These are phyloP conservation scores for Episyrphus balteatus DNA, from an alignment of 1,140 invertebrate genomes.

Conservation along the genomic window DNA sequence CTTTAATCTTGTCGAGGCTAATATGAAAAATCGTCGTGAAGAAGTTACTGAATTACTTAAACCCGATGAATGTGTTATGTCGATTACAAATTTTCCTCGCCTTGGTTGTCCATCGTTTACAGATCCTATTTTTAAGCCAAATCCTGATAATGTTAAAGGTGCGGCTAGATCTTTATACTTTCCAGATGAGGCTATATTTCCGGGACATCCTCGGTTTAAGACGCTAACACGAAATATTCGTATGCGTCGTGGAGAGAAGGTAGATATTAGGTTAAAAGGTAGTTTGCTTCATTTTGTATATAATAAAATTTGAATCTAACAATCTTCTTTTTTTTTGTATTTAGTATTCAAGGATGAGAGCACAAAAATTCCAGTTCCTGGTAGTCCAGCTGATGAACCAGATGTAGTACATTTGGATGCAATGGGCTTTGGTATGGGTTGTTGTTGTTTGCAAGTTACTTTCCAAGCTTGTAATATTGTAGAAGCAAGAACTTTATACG, in stretches of 20 bases:
- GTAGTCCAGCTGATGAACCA: constrained; percentile 49
- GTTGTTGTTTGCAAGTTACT: constrained; percentile 91
- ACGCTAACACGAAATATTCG: constrained; percentile 92
- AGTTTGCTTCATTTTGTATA: neutral
- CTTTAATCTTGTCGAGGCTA: constrained; percentile 96
- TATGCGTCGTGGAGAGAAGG: constrained; percentile 82
- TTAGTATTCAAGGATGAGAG: constrained; percentile 85
- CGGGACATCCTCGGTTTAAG: constrained; percentile 90
- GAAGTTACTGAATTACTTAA: constrained; percentile 71
- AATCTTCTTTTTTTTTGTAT: constrained; percentile 12
- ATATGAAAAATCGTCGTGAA: constrained; percentile 84
- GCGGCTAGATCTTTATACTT: constrained; percentile 85
- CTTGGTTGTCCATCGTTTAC: constrained; percentile 84
- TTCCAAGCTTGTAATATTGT: constrained; percentile 89
- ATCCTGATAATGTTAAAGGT: constrained; percentile 52
- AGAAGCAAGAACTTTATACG: constrained; percentile 92
- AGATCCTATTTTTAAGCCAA: constrained; percentile 59
- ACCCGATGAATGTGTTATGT: constrained; percentile 76
- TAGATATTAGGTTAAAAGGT: constrained; percentile 90
- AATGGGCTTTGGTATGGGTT: constrained; percentile 99
- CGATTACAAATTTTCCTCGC: constrained; percentile 85
- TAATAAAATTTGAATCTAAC: neutral
- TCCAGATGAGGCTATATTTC: constrained; percentile 88
- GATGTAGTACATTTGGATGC: constrained; percentile 95
- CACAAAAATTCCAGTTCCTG: constrained; percentile 70